A percentile compares a stretch with the other conserved stretches of the same genome.
phyloP scores from a whole-genome alignment of 2,888 invertebrate species.

The Anoplius nigerrimus region DNA sequence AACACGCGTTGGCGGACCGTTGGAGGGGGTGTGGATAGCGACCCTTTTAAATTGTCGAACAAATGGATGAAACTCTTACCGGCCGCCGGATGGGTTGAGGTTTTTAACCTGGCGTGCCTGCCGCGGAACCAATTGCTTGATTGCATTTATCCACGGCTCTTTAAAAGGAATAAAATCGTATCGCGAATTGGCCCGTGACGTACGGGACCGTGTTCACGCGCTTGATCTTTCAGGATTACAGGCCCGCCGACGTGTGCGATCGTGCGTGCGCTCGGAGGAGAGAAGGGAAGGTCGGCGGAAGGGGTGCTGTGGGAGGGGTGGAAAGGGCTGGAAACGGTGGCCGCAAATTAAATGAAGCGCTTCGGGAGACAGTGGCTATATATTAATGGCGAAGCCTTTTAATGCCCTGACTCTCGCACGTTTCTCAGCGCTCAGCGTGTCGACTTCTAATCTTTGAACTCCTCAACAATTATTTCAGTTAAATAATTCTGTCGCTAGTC shows the following conservation, averaged over 20 bases:
- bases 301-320: too few relatives aligned
- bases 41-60: constrained; percentile 51
- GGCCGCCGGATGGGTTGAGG: constrained; percentile 35
- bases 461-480: too few relatives aligned
- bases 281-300: too few relatives aligned
- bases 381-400: too few relatives aligned
- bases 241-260: too few relatives aligned
- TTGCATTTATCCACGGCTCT: constrained; percentile 47
- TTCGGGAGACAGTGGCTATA: too few relatives aligned
- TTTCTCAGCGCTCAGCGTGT: neutral
- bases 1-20: neutral
- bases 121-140: constrained; percentile 51
- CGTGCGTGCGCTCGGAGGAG: too few relatives aligned
- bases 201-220: constrained; percentile 5
- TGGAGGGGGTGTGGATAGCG: constrained; percentile 34
- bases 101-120: constrained; percentile 42
- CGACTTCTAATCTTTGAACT: too few relatives aligned
- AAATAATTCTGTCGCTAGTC: too few relatives aligned
- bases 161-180: constrained; percentile 36
- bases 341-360: too few relatives aligned
- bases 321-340: too few relatives aligned
- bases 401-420: neutral
- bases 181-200: constrained; percentile 21
- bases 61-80: constrained; percentile 58
- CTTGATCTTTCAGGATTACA: constrained; percentile 2